Base-by-base conservation (phyloP, 1,140 invertebrate genomes). In the Cryptotermes secundus region DNA sequence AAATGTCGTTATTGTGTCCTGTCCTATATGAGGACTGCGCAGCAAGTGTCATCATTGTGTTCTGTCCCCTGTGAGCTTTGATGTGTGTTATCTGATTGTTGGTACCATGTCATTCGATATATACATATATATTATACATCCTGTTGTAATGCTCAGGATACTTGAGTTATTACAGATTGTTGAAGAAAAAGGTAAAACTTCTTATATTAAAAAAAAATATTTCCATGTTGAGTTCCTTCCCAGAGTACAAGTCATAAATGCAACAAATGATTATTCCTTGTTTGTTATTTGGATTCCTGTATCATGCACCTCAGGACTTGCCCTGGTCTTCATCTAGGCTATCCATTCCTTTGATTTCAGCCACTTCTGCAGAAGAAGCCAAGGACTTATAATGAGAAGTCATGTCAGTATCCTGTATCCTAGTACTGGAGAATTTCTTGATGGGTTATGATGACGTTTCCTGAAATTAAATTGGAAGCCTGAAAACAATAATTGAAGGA, bases 71-170 rank as follows among this genome's bases (percentile, higher is more conserved):
- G 9, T 72, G 26, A n/a, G 4, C 59, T 72, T 72, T 72, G 59
- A 72, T 72, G 59, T 72, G n/a, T 72, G n/a, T 59, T 31, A 72
- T 31, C 31, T 72, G 59, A 72, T 72, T 72, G 59, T 72, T 72
- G 59, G 59, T 72, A 72, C 59, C 31, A 3, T 72, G 59, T 72
- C 59, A 72, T 72, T 72, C 26, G 59, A 72, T 72, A 72, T 65
- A n/a, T 65, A 45, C 1, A 16, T 49, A 49, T 72, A 31, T 72
- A 72, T 72, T 72, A 12, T 72, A 72, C 31, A 14, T 42, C 36
- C 38, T 38, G 83, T 65, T 34, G 36, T 45, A 12, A 24, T 38
- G 38, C 34, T 10, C 80, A 81, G 35, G 38, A 81, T 81, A 45
- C 34, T 81, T 81, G 80, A 38, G 19, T 35, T 81, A 45, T 36